Conservation (phyloP, 2,888 invertebrate species). For the Mesorhabditis sp. region DNA sequence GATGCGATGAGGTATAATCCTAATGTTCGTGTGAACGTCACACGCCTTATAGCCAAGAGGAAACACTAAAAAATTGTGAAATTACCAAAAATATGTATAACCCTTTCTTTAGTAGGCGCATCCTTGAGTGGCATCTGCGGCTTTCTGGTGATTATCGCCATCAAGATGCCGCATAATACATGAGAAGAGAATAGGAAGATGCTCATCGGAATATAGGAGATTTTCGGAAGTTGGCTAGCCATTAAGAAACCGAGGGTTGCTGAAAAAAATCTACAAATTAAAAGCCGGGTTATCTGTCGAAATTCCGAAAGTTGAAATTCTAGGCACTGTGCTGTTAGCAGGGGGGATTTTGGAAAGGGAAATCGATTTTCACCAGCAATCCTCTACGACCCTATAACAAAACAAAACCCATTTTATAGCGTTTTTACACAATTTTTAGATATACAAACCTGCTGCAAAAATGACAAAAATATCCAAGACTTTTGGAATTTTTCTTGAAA, state of each 20-base stretch:
- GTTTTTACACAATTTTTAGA: too few relatives aligned
- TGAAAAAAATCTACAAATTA: slow-evolving; percentile 11
- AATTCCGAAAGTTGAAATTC: too few relatives aligned
- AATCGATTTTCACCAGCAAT: too few relatives aligned
- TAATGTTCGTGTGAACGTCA: slow-evolving; percentile 9
- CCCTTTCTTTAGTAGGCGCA: background rate
- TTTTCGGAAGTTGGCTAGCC: slow-evolving; percentile 14
- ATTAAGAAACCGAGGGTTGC: slow-evolving; percentile 24
- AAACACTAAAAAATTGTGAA: slow-evolving; percentile 9
- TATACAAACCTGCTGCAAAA: too few relatives aligned
- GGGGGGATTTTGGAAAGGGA: too few relatives aligned
- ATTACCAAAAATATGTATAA: slow-evolving; percentile 9
- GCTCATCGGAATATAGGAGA: slow-evolving; percentile 17
- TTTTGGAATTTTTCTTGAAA: too few relatives aligned
- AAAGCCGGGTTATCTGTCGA: background rate
- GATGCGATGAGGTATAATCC: slow-evolving; percentile 25
- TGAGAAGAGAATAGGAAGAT: slow-evolving; percentile 17
- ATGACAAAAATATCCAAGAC: too few relatives aligned
- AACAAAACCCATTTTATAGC: too few relatives aligned
- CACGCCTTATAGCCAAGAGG: background rate
- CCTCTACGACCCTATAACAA: too few relatives aligned
- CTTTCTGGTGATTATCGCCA: background rate
- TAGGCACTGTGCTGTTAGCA: too few relatives aligned
- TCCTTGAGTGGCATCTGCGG: background rate
- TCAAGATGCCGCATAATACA: slow-evolving; percentile 11